phyloP scores from a whole-genome alignment of 1,140 invertebrate species.

The Ceratosolen solmsi region DNA sequence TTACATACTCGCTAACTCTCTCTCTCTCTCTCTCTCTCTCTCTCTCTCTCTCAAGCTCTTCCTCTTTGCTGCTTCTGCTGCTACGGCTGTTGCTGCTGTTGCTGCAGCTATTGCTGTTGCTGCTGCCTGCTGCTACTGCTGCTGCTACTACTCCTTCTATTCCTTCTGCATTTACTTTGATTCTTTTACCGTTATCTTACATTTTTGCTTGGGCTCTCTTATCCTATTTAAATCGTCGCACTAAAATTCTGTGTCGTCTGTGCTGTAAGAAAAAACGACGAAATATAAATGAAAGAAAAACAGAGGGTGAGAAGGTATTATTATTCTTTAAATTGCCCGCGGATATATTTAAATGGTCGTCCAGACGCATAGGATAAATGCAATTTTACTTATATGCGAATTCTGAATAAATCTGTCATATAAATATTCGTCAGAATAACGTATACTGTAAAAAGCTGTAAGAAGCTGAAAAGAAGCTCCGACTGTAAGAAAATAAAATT shows the following conservation, averaged over 20 bases:
- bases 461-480: too few species aligned
- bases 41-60: not conserved
- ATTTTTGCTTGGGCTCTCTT: not conserved
- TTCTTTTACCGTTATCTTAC: not conserved
- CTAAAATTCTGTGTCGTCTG: slow-evolving; percentile 6
- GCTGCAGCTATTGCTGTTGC: not conserved
- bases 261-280: not conserved
- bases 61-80: too few species aligned
- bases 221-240: slow-evolving; percentile 6
- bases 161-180: not conserved
- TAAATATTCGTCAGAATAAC: too few species aligned
- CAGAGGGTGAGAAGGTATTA: too few species aligned
- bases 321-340: too few species aligned
- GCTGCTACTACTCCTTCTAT: too few species aligned
- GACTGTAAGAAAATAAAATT: too few species aligned
- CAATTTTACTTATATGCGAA: not conserved
- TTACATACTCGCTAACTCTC: not conserved
- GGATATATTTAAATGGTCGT: not conserved
- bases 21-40: not conserved
- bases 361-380: not conserved
- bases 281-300: slow-evolving; percentile 2
- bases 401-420: not conserved
- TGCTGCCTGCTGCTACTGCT: not conserved
- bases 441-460: too few species aligned
- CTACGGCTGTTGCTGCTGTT: not conserved